A percentile compares a stretch with the other conserved stretches of the same genome.
Evolutionary conservation across 2,797 vertebrate species (phyloP).

Genomic region (Eulemur rubriventer): DNA sequence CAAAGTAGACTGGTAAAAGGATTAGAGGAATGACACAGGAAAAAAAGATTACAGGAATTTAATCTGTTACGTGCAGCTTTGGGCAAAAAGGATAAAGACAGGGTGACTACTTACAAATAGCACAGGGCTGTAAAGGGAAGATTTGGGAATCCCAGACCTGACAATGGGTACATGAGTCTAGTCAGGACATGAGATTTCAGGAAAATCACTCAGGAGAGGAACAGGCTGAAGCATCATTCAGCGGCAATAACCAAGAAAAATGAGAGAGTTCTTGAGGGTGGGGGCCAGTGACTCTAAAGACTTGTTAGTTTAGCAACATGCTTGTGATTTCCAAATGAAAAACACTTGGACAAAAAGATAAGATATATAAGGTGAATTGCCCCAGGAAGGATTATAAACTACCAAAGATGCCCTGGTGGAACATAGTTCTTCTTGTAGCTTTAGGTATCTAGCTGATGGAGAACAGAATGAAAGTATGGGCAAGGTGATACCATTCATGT

Average conservation of each 20-base stretch:
- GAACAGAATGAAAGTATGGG: no score
- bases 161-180: not conserved
- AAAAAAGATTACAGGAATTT: not conserved
- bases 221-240: not conserved
- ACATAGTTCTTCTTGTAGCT: not conserved
- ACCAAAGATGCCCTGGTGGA: accelerated
- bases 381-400: not conserved
- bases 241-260: not conserved
- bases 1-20: not conserved
- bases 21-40: not conserved
- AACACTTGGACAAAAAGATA: not conserved
- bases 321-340: not conserved
- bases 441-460: not conserved
- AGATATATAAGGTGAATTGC: no score
- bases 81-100: not conserved
- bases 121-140: not conserved
- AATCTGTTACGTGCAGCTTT: not conserved
- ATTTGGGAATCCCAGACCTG: not conserved
- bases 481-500: accelerated
- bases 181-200: not conserved
- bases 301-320: not conserved
- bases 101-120: not conserved
- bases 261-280: not conserved
- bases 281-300: no score
- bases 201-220: not conserved